A percentile compares a stretch with the other conserved stretches of the same genome.
These are phyloP conservation scores for Argyrosomus japonicus DNA, from an alignment of 2,113 vertebrate genomes.

Conservation along the genomic window DNA sequence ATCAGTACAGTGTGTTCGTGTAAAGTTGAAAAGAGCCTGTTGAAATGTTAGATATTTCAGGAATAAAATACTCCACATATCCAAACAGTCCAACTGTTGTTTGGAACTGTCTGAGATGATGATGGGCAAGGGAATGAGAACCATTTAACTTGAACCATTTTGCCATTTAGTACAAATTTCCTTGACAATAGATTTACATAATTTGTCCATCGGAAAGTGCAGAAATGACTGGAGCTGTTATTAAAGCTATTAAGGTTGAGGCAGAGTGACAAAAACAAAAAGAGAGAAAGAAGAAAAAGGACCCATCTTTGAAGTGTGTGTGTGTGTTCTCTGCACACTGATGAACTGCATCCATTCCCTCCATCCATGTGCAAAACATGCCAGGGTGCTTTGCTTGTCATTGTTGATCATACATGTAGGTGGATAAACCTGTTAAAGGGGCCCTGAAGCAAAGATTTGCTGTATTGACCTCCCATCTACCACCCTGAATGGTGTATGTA, in stretches of 20 bases:
- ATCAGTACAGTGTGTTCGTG: slow-evolving; percentile 50
- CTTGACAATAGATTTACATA: slow-evolving; percentile 7
- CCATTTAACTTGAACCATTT: slow-evolving; percentile 4
- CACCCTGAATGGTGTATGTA: background rate
- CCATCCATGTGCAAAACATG: background rate
- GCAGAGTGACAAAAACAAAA: background rate
- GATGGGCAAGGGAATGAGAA: slow-evolving; percentile 9
- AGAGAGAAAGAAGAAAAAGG: background rate
- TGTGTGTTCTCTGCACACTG: background rate
- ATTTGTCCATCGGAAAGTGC: slow-evolving; percentile 12
- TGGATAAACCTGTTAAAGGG: background rate
- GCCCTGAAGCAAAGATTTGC: background rate
- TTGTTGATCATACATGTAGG: background rate
- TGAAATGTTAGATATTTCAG: slow-evolving; percentile 42
- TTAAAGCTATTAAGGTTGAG: background rate
- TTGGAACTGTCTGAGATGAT: slow-evolving; percentile 13
- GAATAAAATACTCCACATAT: slow-evolving; percentile 17
- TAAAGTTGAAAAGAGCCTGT: slow-evolving; percentile 29
- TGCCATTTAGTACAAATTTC: background rate
- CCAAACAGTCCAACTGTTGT: slow-evolving; percentile 22
- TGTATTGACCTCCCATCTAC: background rate
- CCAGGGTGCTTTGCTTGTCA: background rate
- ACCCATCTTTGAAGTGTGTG: background rate
- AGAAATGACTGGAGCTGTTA: background rate
- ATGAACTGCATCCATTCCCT: background rate